phyloP scores from a whole-genome alignment of 2,888 invertebrate genomes.

The Pycnomerus fuliginosus region DNA sequence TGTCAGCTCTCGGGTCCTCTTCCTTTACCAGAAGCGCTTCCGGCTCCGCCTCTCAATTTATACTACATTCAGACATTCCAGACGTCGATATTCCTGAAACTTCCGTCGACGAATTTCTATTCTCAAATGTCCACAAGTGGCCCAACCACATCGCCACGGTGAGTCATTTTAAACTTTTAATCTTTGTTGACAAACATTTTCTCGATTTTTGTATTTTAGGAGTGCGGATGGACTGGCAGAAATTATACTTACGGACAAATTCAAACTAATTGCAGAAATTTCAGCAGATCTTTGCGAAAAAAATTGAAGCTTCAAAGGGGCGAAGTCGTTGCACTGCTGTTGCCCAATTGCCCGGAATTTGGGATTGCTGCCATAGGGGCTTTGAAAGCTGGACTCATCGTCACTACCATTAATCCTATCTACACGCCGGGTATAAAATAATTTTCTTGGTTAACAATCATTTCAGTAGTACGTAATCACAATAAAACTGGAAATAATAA shows the following conservation, averaged over 20 bases:
- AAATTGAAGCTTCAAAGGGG: conserved; percentile 66
- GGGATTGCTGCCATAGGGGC: conserved; percentile 67
- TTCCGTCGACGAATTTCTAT: too few relatives aligned
- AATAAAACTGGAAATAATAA: too few relatives aligned
- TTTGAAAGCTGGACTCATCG: conserved; percentile 66
- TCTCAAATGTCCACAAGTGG: too few relatives aligned
- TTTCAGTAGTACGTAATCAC: too few relatives aligned
- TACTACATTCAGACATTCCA: too few relatives aligned
- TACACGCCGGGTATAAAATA: conserved; percentile 59
- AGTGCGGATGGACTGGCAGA: conserved; percentile 70
- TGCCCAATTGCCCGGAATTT: conserved; percentile 78
- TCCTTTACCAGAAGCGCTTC: too few relatives aligned
- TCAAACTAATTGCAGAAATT: conserved; percentile 62
- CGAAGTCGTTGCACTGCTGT: conserved; percentile 68
- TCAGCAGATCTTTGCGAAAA: conserved; percentile 57
- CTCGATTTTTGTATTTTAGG: conserved; percentile 58
- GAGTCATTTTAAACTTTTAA: too few relatives aligned
- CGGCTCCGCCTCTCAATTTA: too few relatives aligned
- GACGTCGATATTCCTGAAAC: too few relatives aligned
- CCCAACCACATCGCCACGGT: conserved; percentile 62
- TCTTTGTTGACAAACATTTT: too few relatives aligned
- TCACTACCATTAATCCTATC: conserved; percentile 73
- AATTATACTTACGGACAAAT: conserved; percentile 71
- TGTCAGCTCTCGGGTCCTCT: too few relatives aligned
- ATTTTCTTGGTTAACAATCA: too few relatives aligned